Evolutionary conservation across 2,797 vertebrate genomes (phyloP).

Genomic region (Eulemur coronatus): DNA sequence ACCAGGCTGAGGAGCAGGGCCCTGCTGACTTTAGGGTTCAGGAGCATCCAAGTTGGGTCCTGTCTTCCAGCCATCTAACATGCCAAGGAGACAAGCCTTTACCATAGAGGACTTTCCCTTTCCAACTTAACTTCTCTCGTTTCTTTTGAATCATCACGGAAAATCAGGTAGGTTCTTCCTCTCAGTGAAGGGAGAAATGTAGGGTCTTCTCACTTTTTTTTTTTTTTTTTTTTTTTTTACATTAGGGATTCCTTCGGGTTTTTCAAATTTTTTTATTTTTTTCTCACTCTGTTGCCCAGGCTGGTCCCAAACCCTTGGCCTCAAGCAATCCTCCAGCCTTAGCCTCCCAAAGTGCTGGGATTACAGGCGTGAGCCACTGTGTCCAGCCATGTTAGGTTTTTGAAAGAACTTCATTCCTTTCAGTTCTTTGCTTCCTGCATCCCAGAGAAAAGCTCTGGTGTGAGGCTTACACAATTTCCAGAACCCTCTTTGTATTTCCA

Average conservation of each 20-base stretch:
- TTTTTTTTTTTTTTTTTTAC: neutral
- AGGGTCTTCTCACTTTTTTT: neutral
- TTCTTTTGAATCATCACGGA: neutral
- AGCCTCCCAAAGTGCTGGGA: neutral
- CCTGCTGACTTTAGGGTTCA: neutral
- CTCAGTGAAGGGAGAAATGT: neutral
- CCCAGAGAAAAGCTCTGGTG: neutral
- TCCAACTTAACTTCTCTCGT: neutral
- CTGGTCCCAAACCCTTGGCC: neutral
- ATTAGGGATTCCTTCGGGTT: neutral
- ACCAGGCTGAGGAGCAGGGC: neutral
- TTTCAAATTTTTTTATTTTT: neutral
- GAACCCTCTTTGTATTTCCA: neutral
- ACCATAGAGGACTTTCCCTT: neutral
- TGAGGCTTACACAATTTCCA: neutral
- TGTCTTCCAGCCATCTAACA: no score
- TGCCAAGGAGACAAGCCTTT: neutral
- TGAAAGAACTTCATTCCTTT: constrained; percentile 33
- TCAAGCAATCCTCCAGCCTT: neutral
- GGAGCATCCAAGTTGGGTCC: neutral
- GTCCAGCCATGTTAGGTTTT: neutral
- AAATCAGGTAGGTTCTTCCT: neutral
- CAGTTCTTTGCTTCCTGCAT: neutral
- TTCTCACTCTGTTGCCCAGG: neutral
- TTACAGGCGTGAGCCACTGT: neutral